Evolutionary conservation across 2,797 vertebrate genomes (phyloP), one percentile per base, ranked within the genome.

Genomic region (Parotocinclus haroldoi): DNA sequence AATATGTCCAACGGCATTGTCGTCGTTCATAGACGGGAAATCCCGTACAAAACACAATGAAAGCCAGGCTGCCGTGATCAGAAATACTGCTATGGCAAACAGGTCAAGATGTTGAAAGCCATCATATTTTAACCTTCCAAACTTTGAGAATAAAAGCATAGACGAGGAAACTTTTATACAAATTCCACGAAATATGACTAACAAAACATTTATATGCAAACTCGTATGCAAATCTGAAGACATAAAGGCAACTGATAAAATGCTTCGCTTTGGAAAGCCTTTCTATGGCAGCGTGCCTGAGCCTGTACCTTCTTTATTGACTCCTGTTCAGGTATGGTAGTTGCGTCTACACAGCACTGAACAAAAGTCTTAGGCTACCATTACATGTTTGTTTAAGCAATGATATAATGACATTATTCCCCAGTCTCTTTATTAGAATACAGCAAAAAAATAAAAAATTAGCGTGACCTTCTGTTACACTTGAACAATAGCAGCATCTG

Each of bases 1-100:
- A 72, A 72, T 66, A 37, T 56, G 19, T 44, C 56, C 52, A 72
- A 72, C 69, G 45, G 37, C 69, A 56, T 55, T 66, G 51, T 72
- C 38, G 14, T 36, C 27, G n/a, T 66, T 60, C 40, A 54, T 10
- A 16, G 9, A 27, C 11, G 54, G 57, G 51, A 60, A 71, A 59
- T 71, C 38, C 63, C 40, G 53, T 37, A 40, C 10, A 55, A 36
- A 3, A 10, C 8, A 12, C 38, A 40, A 17, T 42, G n/a, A n/a
- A 63, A 50, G 4, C 45, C 12, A 7, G 13, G n/a, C n/a, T n/a
- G n/a, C 45, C n/a, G n/a, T n/a, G 38, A 52, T 12, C 11, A 3
- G 8, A 50, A 10, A 10, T 5, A 27, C 27, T 27, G 9, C 7
- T 16, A 44, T 49, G 19, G 10, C 12, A 36, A 11, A 36, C 13